Base-by-base conservation (phyloP, 2,888 invertebrate species). In the Carcina quercana region DNA sequence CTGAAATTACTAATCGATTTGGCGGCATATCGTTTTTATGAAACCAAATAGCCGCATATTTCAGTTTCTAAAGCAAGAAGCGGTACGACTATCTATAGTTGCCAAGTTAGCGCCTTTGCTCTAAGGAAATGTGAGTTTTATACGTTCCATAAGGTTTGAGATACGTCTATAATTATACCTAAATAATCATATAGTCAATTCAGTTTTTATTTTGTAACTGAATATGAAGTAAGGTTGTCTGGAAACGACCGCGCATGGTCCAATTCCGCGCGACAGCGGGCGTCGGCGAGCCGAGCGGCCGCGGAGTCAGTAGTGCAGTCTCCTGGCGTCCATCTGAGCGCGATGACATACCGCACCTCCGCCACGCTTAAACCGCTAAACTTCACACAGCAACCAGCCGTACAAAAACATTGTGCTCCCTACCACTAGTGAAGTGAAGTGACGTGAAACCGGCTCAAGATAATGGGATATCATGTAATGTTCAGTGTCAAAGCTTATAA, bases 381-480 rank as follows among this genome's bases (percentile, higher is more conserved):
- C 11, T 24, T 11, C 24, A 11, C 7, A 17, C 17, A 5, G 17
- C 24, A 6, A 11, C 12, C 3, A 24, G 12, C 12, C 11, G 12
- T 11, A 24, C 10, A 24, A 11, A 11, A 11, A n/a, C 20, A 20
- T 8, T 20, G 20, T 10, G 10, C 10, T 19, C 11, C 11, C 10
- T 12, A 10, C n/a, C 12, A 11, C 6, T 11, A 12, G 24, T 24
- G 24, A 32, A 51, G 25, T 28, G 32, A 26, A 59, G 70, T 62
- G 66, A 54, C 52, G 60, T 47, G 49, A 54, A 50, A 49, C 43
- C 55, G 53, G 57, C 65, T 62, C 50, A 49, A n/a, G n/a, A n/a
- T n/a, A n/a, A n/a, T n/a, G n/a, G n/a, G n/a, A n/a, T n/a, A 54
- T 58, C 69, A 79, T 72, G 82, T 82, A 82, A 47, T 20, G 25